Evolutionary conservation across 2,113 vertebrate species (phyloP).

Genomic region (Mus pahari): DNA sequence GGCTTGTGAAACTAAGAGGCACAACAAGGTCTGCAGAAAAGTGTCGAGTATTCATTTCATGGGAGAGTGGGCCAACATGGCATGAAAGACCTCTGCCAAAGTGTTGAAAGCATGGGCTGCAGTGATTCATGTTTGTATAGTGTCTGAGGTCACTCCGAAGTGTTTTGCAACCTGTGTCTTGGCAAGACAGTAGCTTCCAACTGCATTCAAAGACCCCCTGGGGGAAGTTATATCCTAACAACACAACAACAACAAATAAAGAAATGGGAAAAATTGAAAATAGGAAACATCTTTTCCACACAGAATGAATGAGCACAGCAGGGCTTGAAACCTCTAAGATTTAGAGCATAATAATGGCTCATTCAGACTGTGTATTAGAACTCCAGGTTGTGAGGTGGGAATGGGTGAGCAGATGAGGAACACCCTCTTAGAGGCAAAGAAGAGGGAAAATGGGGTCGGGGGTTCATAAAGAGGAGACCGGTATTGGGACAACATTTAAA

Average conservation of each 20-base stretch:
- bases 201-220: constrained; percentile 49
- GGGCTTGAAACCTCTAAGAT: constrained; percentile 35
- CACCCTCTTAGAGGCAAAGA: no score
- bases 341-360: not conserved
- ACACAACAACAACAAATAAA: constrained; percentile 38
- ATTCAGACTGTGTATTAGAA: constrained; percentile 56
- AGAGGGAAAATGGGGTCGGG: no score
- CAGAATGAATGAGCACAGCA: constrained; percentile 55
- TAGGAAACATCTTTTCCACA: constrained; percentile 35
- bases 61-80: not conserved
- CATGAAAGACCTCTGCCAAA: constrained; percentile 27
- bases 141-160: constrained; percentile 26
- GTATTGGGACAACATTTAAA: no score
- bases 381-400: not conserved
- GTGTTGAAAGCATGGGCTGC: constrained; percentile 52
- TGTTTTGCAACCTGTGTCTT: constrained; percentile 68
- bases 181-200: constrained; percentile 26
- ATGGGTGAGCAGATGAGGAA: no score
- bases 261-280: not conserved
- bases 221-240: constrained; percentile 29
- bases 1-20: constrained; percentile 35
- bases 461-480: no score
- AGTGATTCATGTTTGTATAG: constrained; percentile 61
- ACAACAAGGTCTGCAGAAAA: constrained; percentile 52
- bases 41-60: constrained; percentile 9